Evolutionary conservation across 1,140 invertebrate species (phyloP).

Genomic region (Drosophila burlai): DNA sequence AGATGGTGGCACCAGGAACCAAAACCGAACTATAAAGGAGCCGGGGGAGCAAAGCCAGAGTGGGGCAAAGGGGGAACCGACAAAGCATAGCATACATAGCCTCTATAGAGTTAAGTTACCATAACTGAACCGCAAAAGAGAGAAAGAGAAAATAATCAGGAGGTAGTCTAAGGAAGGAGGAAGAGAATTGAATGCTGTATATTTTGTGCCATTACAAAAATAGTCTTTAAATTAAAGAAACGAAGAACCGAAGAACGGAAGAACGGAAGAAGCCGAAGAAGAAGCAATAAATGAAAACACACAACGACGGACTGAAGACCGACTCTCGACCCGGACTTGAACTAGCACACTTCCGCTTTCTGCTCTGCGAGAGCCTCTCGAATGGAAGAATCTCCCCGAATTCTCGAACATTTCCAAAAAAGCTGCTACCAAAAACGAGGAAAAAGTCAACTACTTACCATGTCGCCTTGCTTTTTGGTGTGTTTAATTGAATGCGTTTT

Average conservation of each 20-base stretch:
- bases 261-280: slow-evolving; percentile 41
- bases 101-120: slow-evolving; percentile 50
- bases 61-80: slow-evolving; percentile 22
- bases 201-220: slow-evolving; percentile 82
- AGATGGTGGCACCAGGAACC: slow-evolving; percentile 29
- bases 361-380: slow-evolving; percentile 6
- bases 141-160: neutral
- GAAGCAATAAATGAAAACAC: slow-evolving; percentile 51
- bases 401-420: slow-evolving; percentile 8
- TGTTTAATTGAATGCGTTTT: slow-evolving; percentile 82
- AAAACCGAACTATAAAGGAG: slow-evolving; percentile 12
- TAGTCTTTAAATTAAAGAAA: slow-evolving; percentile 60
- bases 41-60: slow-evolving; percentile 21
- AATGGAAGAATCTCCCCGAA: slow-evolving; percentile 18
- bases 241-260: slow-evolving; percentile 24
- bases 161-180: slow-evolving; percentile 12
- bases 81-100: slow-evolving; percentile 44
- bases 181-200: slow-evolving; percentile 71
- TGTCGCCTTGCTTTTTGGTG: slow-evolving; percentile 78
- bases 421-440: slow-evolving; percentile 39
- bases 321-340: slow-evolving; percentile 35
- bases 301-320: slow-evolving; percentile 59
- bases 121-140: slow-evolving; percentile 35
- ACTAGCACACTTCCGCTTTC: slow-evolving; percentile 10
- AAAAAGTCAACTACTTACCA: slow-evolving; percentile 28